A percentile compares a stretch with the other conserved stretches of the same genome.
These are phyloP conservation scores for Apodemia mormo DNA, from an alignment of 2,888 invertebrate genomes.

Conservation along the genomic window DNA sequence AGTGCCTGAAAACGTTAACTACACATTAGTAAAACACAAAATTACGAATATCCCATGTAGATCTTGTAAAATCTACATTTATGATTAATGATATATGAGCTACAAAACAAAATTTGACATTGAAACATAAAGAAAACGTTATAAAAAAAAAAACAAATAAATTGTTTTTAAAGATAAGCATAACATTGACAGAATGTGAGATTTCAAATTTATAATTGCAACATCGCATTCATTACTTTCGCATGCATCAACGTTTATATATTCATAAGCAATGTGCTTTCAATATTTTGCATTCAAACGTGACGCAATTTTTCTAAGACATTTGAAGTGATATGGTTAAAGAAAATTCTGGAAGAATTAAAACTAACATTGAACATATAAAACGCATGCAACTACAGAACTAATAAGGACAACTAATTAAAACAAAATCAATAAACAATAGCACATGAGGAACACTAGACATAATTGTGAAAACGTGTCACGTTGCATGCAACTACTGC, in stretches of 20 bases:
- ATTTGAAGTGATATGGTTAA: conserved; percentile 30
- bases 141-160: neutral
- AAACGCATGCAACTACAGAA: conserved; percentile 25
- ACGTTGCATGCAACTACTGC: conserved; percentile 32
- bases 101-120: neutral
- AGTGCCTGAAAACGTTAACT: conserved; percentile 81
- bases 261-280: conserved; percentile 41
- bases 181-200: conserved; percentile 38
- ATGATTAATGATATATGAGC: neutral
- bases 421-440: conserved; percentile 22
- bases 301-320: conserved; percentile 32
- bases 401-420: conserved; percentile 15
- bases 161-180: conserved; percentile 34
- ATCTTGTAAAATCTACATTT: neutral
- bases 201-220: conserved; percentile 42
- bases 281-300: conserved; percentile 35
- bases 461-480: conserved; percentile 46
- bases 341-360: conserved; percentile 20
- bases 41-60: neutral
- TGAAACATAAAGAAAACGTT: neutral
- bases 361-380: conserved; percentile 25
- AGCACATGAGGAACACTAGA: conserved; percentile 30
- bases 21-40: neutral
- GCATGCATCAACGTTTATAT: conserved; percentile 47
- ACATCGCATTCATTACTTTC: conserved; percentile 43